Percentiles rank a stretch among this genome's conserved stretches.
Conservation (phyloP, 1,140 invertebrate genomes). For the Nomia melanderi region DNA sequence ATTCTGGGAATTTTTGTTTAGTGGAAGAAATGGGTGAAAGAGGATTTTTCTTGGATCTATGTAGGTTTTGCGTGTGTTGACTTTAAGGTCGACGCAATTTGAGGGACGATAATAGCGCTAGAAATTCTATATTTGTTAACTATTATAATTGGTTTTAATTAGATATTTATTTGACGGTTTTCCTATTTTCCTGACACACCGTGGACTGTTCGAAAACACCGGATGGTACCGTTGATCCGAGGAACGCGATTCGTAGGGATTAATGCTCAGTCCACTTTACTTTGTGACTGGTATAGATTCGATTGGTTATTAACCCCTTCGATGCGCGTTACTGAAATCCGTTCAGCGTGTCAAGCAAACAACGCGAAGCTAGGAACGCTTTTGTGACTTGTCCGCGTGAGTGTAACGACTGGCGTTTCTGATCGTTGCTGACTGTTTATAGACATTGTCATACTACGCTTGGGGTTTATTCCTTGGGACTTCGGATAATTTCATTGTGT, state of each 20-base stretch:
- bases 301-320: not conserved
- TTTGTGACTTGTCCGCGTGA: not conserved
- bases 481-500: not conserved
- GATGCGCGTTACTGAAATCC: not conserved
- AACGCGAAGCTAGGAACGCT: not conserved
- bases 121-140: too few relatives aligned
- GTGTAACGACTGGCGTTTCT: not conserved
- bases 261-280: not conserved
- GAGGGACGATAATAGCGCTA: too few relatives aligned
- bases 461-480: too few relatives aligned
- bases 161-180: too few relatives aligned
- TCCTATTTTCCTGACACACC: too few relatives aligned
- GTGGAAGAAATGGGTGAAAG: too few relatives aligned
- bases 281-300: not conserved
- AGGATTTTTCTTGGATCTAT: too few relatives aligned
- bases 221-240: not conserved
- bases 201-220: too few relatives aligned
- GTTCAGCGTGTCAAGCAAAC: not conserved
- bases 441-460: not conserved
- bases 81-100: too few relatives aligned
- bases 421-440: not conserved
- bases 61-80: too few relatives aligned
- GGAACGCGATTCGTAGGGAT: not conserved
- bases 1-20: too few relatives aligned
- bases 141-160: too few relatives aligned